These are phyloP conservation scores for Dasyornis broadbenti DNA, from an alignment of 2,113 vertebrate genomes.

Conservation along the genomic window DNA sequence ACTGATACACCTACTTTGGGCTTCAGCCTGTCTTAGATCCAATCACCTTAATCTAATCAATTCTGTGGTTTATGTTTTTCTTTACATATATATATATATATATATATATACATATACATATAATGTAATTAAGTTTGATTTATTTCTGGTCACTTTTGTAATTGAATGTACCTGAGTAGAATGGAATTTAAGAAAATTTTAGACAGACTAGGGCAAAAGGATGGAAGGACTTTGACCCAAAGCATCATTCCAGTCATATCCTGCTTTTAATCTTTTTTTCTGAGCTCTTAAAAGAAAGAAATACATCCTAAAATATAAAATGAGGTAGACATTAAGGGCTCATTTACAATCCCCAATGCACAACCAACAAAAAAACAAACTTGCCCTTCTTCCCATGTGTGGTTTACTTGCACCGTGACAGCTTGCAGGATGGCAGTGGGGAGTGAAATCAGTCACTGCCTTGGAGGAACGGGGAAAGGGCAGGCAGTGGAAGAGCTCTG, in stretches of 20 bases:
- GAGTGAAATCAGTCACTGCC: background rate
- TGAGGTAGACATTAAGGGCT: conserved; percentile 5
- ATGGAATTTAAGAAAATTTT: conserved; percentile 13
- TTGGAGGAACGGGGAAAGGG: background rate
- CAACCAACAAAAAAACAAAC: background rate
- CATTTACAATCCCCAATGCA: background rate
- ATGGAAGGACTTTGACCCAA: conserved; percentile 33
- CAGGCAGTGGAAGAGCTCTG: background rate
- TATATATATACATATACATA: background rate
- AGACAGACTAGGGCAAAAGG: background rate
- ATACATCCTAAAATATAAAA: conserved; percentile 27
- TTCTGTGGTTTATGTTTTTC: background rate
- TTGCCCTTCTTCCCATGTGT: background rate
- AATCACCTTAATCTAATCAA: conserved; percentile 5
- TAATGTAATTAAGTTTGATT: conserved; percentile 27
- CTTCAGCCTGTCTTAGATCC: conserved; percentile 6
- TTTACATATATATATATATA: background rate
- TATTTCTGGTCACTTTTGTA: conserved; percentile 45
- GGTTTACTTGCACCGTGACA: background rate
- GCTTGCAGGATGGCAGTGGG: background rate
- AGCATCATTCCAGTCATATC: background rate
- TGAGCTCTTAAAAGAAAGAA: background rate
- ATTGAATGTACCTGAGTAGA: conserved; percentile 29
- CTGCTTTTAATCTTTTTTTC: background rate
- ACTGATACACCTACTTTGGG: background rate